Evolutionary conservation across 2,113 vertebrate species (phyloP), one percentile per base, ranked within the genome.

Genomic region (Scolopax mira): DNA sequence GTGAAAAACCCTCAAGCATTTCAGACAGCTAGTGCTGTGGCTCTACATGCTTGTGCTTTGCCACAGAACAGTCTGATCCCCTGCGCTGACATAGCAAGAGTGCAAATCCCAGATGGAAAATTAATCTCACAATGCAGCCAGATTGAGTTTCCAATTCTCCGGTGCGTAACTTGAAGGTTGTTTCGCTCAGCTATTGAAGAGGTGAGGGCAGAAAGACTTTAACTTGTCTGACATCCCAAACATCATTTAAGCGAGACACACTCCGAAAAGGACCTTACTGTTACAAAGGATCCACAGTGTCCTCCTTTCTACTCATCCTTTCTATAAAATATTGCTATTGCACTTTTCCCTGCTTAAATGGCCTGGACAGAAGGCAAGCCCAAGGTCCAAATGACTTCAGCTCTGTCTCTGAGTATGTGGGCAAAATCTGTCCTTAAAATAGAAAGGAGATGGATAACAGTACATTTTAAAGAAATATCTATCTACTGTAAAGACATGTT

Each of bases 21-120:
- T 95, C 93, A 93, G 93, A 89, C 88, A 93, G 88, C 85, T 46
- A 79, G 30, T 5, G 51, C 89, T 78, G 73, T 82, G 92, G 73
- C 90, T 97, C 93, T 85, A 61, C 87, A 90, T 35, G 93, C 92
- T 80, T 67, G 30, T 70, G 97, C 96, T 90, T 74, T 39, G 90
- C 95, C 95, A 91, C 70, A 86, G 96, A 97, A 98, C 94, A 97
- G 94, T 83, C 97, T 97, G 97, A 97, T 98, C 96, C 81, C 64
- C 94, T 95, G n/a, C 16, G 72, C 89, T 96, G 94, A 94, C 96
- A 95, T 87, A 95, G 91, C 94, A 96, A 95, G 95, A 97, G 95
- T 96, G 98, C 97, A 98, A 95, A 96, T 96, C 95, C 95, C 95
- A 98, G 96, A 97, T 74, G 94, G 96, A 97, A 98, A 97, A 97